Conservation (phyloP, 2,113 vertebrate species). For the Passer domesticus region DNA sequence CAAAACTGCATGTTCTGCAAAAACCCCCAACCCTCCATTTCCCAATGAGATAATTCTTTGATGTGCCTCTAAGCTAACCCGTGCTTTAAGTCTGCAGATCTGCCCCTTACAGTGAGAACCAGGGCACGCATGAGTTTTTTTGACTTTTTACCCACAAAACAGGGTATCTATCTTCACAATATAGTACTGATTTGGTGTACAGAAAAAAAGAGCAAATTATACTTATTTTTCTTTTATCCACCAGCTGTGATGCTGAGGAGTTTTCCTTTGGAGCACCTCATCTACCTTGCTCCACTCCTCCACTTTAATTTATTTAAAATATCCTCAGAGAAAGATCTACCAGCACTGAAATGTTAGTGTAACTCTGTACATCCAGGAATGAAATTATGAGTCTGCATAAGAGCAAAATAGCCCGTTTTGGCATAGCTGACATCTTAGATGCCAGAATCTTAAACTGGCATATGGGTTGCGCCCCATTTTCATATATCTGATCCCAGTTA, state of each 20-base stretch:
- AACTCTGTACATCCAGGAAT: neutral
- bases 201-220: neutral
- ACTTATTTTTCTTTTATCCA: neutral
- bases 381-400: neutral
- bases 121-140: neutral
- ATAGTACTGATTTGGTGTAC: neutral
- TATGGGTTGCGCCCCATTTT: neutral
- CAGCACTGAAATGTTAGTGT: neutral
- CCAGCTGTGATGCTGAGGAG: neutral
- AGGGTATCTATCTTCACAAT: neutral
- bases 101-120: neutral
- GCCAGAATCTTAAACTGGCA: neutral
- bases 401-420: neutral
- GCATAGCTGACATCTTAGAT: neutral
- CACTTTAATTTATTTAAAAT: neutral
- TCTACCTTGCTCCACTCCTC: neutral
- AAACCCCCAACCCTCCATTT: accelerated
- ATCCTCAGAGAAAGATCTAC: neutral
- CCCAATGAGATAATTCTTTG: neutral
- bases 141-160: neutral
- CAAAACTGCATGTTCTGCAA: neutral
- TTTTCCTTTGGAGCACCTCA: neutral
- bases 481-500: accelerated
- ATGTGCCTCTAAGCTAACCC: neutral
- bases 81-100: neutral